Evolutionary conservation across 2,797 vertebrate species (phyloP), one percentile per base, ranked within the genome.

Genomic region (Leptoclinus maculatus): DNA sequence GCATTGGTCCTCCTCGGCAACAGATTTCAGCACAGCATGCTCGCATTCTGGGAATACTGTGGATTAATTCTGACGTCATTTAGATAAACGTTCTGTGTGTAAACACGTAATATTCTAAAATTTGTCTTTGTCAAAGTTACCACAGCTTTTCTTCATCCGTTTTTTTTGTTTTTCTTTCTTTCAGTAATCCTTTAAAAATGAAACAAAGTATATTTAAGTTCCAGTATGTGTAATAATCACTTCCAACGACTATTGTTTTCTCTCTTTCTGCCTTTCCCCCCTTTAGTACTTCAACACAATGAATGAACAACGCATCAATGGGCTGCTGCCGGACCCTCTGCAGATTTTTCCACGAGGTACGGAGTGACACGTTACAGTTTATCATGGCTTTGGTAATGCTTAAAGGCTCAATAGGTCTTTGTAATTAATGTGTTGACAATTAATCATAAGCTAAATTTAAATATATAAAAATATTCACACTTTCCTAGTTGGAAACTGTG

Each of bases 291-390:
- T 93, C 94, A 97, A 96, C 92, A 98, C 96, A 71, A 95, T 98
- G 93, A 96, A 97, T 93, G 98, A 99, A 83, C 97, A 99, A 89
- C 96, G 97, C 79, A 96, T 97, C 91, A 98, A 97, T 88, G 97
- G 97, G 89, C 95, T 97, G 73, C 86, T 98, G 92, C 97, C 96
- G 66, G 98, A 99, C 85, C 97, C 98, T 72, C 96, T 99, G 1
- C 98, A 99, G 94, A 99, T 99, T 92, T 99, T 98, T 95, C 98
- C 98, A 89, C 96, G 98, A 98, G 98, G 98, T 99, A 97, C 91
- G 11, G 16, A 54, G 41, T 83, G 62, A 71, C 66, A 43, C 32
- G 29, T 77, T 64, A 34, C 34, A 38, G 25, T 83, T 87, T 60
- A 68, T 75, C 53, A 59, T 12, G 5, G n/a, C 45, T 27, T 27